Base-by-base conservation (phyloP, 2,888 invertebrate species). In the Aleiodes testaceus region DNA sequence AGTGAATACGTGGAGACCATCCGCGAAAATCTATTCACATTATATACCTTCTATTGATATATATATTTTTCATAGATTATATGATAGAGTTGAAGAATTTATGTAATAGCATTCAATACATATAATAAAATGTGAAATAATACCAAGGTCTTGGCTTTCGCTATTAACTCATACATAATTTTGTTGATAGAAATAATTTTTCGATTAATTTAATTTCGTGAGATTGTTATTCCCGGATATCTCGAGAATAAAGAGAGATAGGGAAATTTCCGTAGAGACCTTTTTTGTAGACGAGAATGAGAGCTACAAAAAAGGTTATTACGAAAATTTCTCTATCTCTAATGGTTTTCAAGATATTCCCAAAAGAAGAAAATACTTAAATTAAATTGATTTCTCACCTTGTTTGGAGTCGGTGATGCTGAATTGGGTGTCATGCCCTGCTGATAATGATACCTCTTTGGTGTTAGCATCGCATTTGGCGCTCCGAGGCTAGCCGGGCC, bases 401-500 rank as follows among this genome's bases (percentile, higher is more conserved):
- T 86, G 69, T 80, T 79, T 16, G 84, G 77, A 55, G 82, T 78
- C 42, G 84, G 80, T 52, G 84, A 80, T 16, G 82, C 63, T 22
- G 84, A 79, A 26, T 75, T 75, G 26, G 81, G 76, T 26, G 78
- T 75, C 70, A 82, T 77, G 55, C 83, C 83, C 76, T 85, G 83
- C 73, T 86, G 86, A 69, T 84, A 78, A 77, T 85, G 84, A 76
- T 85, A 86, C 77, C 85, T 81, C 76, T 86, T 86, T 69, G 85
- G 81, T 55, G 83, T 78, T 73, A 85, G 81, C 84, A 87, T 84
- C 72, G 81, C 81, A 81, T 80, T 79, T 75, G 82, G 81, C 80
- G 81, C 81, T 72, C 83, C 82, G 74, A 84, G 83, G 83, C 85
- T 86, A 86, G 81, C 87, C 87, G 84, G 86, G 81, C 82, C 85